These are phyloP conservation scores for Drosophila pullipes DNA, from an alignment of 2,888 invertebrate species.

Conservation along the genomic window DNA sequence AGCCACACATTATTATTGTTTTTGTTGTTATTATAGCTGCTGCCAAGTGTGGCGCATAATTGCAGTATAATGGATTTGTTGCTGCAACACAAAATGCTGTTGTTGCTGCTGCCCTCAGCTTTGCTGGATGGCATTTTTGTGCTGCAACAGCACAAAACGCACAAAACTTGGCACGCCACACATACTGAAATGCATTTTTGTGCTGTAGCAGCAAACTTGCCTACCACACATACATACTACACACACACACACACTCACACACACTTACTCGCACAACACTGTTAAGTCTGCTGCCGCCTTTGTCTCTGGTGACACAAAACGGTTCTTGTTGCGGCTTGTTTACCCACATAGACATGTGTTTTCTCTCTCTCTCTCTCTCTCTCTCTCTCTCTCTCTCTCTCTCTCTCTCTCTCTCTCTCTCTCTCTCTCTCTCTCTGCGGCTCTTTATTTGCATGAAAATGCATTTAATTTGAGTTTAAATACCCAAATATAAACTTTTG, in stretches of 20 bases:
- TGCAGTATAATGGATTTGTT: slow-evolving; percentile 81
- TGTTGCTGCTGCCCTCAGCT: slow-evolving; percentile 12
- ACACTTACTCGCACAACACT: slow-evolving; percentile 31
- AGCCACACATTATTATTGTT: background rate
- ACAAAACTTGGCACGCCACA: slow-evolving; percentile 16
- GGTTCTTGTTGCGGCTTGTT: slow-evolving; percentile 68
- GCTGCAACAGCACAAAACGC: slow-evolving; percentile 42
- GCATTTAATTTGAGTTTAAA: slow-evolving; percentile 84
- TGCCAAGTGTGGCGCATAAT: slow-evolving; percentile 76
- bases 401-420: background rate
- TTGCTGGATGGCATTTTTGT: slow-evolving; percentile 43
- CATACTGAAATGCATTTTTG: background rate
- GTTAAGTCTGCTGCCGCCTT: slow-evolving; percentile 59
- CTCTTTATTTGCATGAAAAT: slow-evolving; percentile 78
- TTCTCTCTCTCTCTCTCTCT: background rate
- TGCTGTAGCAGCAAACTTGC: slow-evolving; percentile 2
- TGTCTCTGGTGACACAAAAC: slow-evolving; percentile 73
- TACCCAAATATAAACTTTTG: slow-evolving; percentile 81
- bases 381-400: background rate
- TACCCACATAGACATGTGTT: slow-evolving; percentile 30
- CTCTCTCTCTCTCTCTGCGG: slow-evolving; percentile 8
- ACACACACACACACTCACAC: background rate
- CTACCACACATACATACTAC: slow-evolving; percentile 1
- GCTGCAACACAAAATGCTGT: slow-evolving; percentile 52
- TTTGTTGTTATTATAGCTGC: slow-evolving; percentile 40